Base-by-base conservation (phyloP, 2,113 vertebrate species). In the Megaleporinus macrocephalus region DNA sequence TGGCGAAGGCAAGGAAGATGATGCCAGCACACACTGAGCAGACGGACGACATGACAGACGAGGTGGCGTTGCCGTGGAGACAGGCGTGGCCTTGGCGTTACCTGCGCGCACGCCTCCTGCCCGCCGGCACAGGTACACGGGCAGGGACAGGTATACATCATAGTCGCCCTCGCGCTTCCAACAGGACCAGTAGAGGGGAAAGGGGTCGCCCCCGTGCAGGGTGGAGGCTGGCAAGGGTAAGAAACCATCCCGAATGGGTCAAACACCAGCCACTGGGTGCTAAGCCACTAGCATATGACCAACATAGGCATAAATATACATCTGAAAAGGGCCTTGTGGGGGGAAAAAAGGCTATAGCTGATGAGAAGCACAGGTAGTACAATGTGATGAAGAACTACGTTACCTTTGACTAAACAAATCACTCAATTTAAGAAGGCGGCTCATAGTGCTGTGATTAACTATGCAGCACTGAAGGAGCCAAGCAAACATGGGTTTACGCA, bases 171-270 rank as follows among this genome's bases (percentile, higher is more conserved):
- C 94, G 72, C 93, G 92, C 91, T 94, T 95, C 94, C 94, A 95
- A 89, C 93, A 94, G 90, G 94, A 94, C 94, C 94, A 95, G 94
- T 95, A 94, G 91, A 95, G 93, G 0, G 94, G 94, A 86, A 94
- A 92, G 29, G 93, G 92, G 82, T 93, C 92, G 78, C 92, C 94
- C 88, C 93, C 91, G 85, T 94, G 93, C 83, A 95, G 89, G 89
- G 93, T 88, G 86, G 94, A 93, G 89, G 94, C 93, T 93, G 90
- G 90, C 87, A 88, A 86, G 90, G 89, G 51, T 78, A 83, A 77
- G 84, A 86, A 84, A 86, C 74, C 86, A 87, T 91, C 89, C 91
- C 92, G 92, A 86, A 90, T 85, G 87, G 76, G 59, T 83, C 83
- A 86, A 75, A 83, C 57, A 80, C 69, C 66, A 78, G 66, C 66